Evolutionary conservation across 2,113 vertebrate species (phyloP), one percentile per base, ranked within the genome.

Genomic region (Nycticebus coucang): DNA sequence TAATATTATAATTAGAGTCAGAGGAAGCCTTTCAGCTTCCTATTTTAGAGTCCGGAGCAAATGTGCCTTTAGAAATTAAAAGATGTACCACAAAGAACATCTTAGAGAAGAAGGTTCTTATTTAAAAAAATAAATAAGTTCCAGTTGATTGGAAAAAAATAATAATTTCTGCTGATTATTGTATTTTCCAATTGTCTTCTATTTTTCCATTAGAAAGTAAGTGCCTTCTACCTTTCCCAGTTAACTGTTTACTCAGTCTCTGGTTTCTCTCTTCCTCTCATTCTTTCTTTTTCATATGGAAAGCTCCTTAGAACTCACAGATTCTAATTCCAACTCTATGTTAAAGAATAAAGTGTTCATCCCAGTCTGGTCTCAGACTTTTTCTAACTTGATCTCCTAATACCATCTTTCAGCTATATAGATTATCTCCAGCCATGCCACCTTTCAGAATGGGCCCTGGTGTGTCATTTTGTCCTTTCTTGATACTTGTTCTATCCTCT

Each of bases 71-170:
- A 91, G 74, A 78, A 87, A 69, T 15, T 0, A 8, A 60, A 50
- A 50, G 14, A 17, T 57, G 1, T 21, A n/a, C 30, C 22, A 11
- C 60, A 79, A 59, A 89, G n/a, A n/a, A n/a, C n/a, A n/a, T n/a
- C n/a, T n/a, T n/a, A n/a, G n/a, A n/a, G n/a, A n/a, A n/a, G 96
- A 96, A 22, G 0, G 1, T 94, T 77, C 4, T 81, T 55, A 64
- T 53, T 57, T 87, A 1, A 95, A 94, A 95, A 90, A 91, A 50
- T 35, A 60, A 74, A 21, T 35, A 33, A 75, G 71, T 92, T 87
- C 69, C 75, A 78, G 7, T 30, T 78, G 24, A 77, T 80, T 77
- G 45, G 64, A 55, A 81, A 79, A 79, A 85, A 93, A 13, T 37
- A 53, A 24, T 66, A 75, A 74, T 72, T 68, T 50, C 24, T 33